A percentile compares a stretch with the other conserved stretches of the same genome.
Conservation (phyloP, 2,113 vertebrate species). For the Sinocyclocheilus anophthalmus region DNA sequence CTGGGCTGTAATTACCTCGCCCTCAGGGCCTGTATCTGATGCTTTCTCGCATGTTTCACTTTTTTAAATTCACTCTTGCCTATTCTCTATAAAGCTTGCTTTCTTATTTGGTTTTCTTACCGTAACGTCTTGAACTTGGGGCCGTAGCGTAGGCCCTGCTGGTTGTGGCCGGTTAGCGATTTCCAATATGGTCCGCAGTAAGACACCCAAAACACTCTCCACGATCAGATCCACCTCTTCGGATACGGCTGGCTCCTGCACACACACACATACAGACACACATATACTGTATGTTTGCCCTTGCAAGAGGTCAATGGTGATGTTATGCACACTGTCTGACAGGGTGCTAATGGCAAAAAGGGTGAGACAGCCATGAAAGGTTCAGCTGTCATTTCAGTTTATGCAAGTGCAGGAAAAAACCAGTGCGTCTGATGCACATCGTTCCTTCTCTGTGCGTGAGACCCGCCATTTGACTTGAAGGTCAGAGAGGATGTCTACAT, state of each 20-base stretch:
- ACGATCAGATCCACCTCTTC: slow-evolving; percentile 96
- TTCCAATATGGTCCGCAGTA: slow-evolving; percentile 92
- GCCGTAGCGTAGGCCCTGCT: slow-evolving; percentile 80
- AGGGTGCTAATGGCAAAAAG: slow-evolving; percentile 68
- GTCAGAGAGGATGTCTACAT: slow-evolving; percentile 5
- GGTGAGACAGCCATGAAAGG: slow-evolving; percentile 61
- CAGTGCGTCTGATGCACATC: not conserved
- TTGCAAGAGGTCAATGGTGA: slow-evolving; percentile 61
- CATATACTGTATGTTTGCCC: slow-evolving; percentile 31
- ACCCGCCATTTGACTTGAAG: not conserved
- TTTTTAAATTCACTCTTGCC: not conserved
- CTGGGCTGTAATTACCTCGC: slow-evolving; percentile 21
- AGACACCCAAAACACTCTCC: slow-evolving; percentile 87
- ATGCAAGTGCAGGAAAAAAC: not conserved
- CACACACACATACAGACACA: slow-evolving; percentile 20
- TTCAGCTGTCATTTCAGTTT: slow-evolving; percentile 21
- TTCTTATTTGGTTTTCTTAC: slow-evolving; percentile 71
- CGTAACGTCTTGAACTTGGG: slow-evolving; percentile 95
- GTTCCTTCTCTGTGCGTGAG: not conserved
- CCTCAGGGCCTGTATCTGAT: not conserved
- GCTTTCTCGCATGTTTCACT: not conserved
- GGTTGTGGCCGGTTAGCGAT: slow-evolving; percentile 92
- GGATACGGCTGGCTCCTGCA: slow-evolving; percentile 85
- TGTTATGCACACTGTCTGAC: slow-evolving; percentile 49
- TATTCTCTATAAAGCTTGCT: not conserved